A percentile compares a stretch with the other conserved stretches of the same genome.
These are phyloP conservation scores for Drosophila phalerata DNA, from an alignment of 2,888 invertebrate genomes.

Conservation along the genomic window DNA sequence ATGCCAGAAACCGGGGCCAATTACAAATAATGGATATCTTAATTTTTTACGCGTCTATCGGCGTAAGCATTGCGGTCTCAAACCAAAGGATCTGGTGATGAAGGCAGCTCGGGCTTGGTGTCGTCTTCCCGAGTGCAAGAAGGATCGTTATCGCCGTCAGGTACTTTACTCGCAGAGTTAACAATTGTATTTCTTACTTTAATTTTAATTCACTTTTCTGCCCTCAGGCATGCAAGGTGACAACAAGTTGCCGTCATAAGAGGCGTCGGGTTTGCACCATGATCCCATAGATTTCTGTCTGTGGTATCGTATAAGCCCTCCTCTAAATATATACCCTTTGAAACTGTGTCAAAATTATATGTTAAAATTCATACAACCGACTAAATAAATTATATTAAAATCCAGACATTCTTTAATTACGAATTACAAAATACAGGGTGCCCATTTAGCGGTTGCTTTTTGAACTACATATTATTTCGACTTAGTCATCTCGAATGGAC, in stretches of 20 bases:
- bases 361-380: not conserved
- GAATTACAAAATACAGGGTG: too few species aligned
- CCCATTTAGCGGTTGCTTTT: too few species aligned
- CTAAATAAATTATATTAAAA: not conserved
- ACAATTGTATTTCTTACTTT: not conserved
- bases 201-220: not conserved
- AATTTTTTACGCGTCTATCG: conserved; percentile 56
- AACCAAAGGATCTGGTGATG: conserved; percentile 42
- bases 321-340: not conserved
- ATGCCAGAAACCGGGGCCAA: conserved; percentile 46
- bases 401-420: too few species aligned
- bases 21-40: conserved; percentile 53
- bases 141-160: conserved; percentile 43
- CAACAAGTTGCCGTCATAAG: conserved; percentile 23
- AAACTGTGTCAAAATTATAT: conserved; percentile 1
- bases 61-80: conserved; percentile 47
- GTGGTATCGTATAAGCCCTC: not conserved
- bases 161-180: not conserved
- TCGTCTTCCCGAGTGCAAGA: conserved; percentile 37
- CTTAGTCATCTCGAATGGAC: too few species aligned
- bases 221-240: conserved; percentile 38
- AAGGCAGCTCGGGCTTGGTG: conserved; percentile 60
- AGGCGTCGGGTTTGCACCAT: conserved; percentile 18
- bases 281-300: not conserved
- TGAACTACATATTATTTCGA: too few species aligned